Conservation (phyloP, 2,113 vertebrate species). For the Malaclemys terrapin region DNA sequence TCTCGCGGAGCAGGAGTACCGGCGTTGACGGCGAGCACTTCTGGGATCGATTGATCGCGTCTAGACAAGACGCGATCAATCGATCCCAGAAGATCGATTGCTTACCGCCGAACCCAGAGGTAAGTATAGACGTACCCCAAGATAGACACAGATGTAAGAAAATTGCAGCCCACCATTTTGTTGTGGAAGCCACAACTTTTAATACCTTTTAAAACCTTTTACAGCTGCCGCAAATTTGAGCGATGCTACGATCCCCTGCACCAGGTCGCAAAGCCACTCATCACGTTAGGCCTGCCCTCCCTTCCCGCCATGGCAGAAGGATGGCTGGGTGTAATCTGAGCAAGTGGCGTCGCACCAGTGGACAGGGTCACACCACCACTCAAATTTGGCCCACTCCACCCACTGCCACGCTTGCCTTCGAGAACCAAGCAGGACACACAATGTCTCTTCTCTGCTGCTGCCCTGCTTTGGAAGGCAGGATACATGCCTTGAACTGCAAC, state of each 20-base stretch:
- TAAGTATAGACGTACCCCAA: too few relatives aligned
- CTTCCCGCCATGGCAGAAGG: neutral
- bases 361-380: neutral
- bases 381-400: neutral
- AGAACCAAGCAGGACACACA: neutral
- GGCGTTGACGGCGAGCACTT: too few relatives aligned
- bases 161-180: neutral
- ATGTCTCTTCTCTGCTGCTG: neutral
- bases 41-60: too few relatives aligned
- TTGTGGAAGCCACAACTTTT: neutral
- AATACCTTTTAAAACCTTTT: too few relatives aligned
- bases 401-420: neutral
- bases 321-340: neutral
- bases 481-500: neutral
- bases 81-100: too few relatives aligned
- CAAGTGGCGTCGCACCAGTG: neutral
- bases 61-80: too few relatives aligned
- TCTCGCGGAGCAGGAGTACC: too few relatives aligned
- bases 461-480: neutral
- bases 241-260: neutral
- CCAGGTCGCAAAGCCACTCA: neutral
- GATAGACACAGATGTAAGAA: neutral
- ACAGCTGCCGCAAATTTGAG: neutral
- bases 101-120: too few relatives aligned
- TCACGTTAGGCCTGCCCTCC: neutral